Conservation (phyloP, 2,888 invertebrate species). For the Nomada fabriciana region DNA sequence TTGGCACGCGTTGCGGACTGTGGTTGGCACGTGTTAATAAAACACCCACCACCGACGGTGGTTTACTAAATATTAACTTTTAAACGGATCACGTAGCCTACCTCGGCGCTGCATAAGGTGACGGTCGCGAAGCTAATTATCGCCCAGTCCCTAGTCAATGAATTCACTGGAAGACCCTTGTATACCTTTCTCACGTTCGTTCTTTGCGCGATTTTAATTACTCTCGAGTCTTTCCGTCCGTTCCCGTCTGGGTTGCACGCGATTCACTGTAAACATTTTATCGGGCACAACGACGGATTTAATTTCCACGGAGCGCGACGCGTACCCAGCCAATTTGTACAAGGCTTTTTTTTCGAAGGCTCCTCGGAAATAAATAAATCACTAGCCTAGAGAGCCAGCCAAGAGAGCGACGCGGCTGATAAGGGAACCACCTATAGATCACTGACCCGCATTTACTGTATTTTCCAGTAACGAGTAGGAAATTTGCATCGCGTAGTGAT, state of each 20-base stretch:
- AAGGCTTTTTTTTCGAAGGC: neutral
- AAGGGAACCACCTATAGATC: constrained; percentile 52
- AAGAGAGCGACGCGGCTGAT: constrained; percentile 36
- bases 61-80: constrained; percentile 66
- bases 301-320: neutral
- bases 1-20: constrained; percentile 66
- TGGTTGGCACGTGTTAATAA: constrained; percentile 68
- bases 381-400: constrained; percentile 25
- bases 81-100: constrained; percentile 39
- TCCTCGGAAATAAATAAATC: constrained; percentile 27
- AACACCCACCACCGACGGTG: constrained; percentile 48
- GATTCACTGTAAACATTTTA: neutral
- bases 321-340: constrained; percentile 21
- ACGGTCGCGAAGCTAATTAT: constrained; percentile 20
- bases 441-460: constrained; percentile 58
- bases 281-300: no score
- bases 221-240: constrained; percentile 20
- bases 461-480: constrained; percentile 67
- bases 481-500: constrained; percentile 66
- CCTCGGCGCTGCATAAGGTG: neutral
- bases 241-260: constrained; percentile 10
- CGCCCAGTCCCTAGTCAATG: neutral
- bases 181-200: constrained; percentile 24
- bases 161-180: constrained; percentile 15
- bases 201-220: constrained; percentile 31